Percentiles rank a stretch among this genome's conserved stretches.
These are phyloP conservation scores for Eulimnadia texana DNA, from an alignment of 1,140 invertebrate genomes.

Conservation along the genomic window DNA sequence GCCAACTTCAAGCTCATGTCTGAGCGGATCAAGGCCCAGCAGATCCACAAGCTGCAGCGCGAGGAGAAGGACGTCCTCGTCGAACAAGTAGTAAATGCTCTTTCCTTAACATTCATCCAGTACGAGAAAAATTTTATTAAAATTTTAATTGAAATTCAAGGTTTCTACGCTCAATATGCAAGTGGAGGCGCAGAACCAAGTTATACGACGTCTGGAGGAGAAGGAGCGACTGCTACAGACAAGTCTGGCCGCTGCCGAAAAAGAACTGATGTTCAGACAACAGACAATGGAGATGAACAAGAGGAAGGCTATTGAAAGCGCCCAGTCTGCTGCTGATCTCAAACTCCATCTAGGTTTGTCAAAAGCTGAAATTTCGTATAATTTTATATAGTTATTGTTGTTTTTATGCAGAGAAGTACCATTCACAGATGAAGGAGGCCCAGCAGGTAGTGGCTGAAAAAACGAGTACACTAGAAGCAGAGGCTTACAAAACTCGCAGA, in stretches of 20 bases:
- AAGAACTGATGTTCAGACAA: constrained; percentile 75
- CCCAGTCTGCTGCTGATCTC: constrained; percentile 90
- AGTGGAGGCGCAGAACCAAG: constrained; percentile 88
- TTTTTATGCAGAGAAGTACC: constrained; percentile 60
- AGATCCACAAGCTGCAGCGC: constrained; percentile 79
- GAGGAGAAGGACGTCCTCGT: constrained; percentile 86
- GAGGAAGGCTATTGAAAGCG: constrained; percentile 80
- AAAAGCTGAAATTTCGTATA: background rate
- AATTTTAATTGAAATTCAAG: constrained; percentile 25
- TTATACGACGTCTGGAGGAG: constrained; percentile 88
- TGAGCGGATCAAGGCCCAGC: constrained; percentile 92
- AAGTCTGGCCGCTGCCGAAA: constrained; percentile 82
- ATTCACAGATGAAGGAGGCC: constrained; percentile 92
- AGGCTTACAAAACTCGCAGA: constrained; percentile 92
- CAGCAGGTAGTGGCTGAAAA: constrained; percentile 93
- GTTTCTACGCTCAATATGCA: constrained; percentile 70
- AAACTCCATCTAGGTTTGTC: constrained; percentile 82
- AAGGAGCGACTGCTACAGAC: constrained; percentile 90
- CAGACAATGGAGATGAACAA: constrained; percentile 97
- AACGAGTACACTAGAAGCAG: constrained; percentile 84
- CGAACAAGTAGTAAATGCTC: constrained; percentile 50
- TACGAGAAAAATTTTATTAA: background rate
- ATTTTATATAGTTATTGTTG: background rate
- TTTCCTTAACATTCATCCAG: background rate
- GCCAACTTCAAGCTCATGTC: constrained; percentile 99